These are phyloP conservation scores for Byasa hedistus DNA, from an alignment of 2,888 invertebrate genomes.

Conservation along the genomic window DNA sequence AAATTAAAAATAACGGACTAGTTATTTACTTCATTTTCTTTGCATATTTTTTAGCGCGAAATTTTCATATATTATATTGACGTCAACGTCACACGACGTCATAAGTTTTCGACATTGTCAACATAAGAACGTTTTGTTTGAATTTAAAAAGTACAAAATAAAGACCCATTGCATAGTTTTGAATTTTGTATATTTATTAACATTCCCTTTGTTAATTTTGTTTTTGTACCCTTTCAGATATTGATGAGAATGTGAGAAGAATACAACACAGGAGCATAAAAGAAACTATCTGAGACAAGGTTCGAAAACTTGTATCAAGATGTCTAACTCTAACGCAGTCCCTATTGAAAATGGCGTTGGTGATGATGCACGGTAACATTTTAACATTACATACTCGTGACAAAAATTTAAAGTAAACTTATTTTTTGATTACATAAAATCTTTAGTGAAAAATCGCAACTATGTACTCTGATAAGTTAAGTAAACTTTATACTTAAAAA, in stretches of 20 bases:
- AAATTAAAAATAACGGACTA: too few relatives aligned
- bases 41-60: neutral
- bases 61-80: neutral
- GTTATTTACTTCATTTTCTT: too few relatives aligned
- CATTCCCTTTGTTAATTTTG: neutral
- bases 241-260: slow-evolving; percentile 52
- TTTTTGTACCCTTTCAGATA: slow-evolving; percentile 45
- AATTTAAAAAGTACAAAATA: slow-evolving; percentile 21
- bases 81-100: neutral
- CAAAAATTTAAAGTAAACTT: too few relatives aligned
- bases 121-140: slow-evolving; percentile 29
- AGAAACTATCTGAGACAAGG: slow-evolving; percentile 25
- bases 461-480: too few relatives aligned
- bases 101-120: slow-evolving; percentile 20
- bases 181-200: neutral
- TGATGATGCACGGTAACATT: slow-evolving; percentile 63
- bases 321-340: slow-evolving; percentile 50
- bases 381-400: slow-evolving; percentile 5
- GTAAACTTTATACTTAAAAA: too few relatives aligned
- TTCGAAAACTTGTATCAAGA: slow-evolving; percentile 39
- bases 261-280: slow-evolving; percentile 29
- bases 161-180: neutral
- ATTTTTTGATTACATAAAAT: too few relatives aligned
- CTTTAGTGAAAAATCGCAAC: too few relatives aligned
- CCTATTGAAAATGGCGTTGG: slow-evolving; percentile 63